A percentile compares a stretch with the other conserved stretches of the same genome.
Conservation (phyloP, 1,140 invertebrate genomes). For the Lanistes nyassanus region DNA sequence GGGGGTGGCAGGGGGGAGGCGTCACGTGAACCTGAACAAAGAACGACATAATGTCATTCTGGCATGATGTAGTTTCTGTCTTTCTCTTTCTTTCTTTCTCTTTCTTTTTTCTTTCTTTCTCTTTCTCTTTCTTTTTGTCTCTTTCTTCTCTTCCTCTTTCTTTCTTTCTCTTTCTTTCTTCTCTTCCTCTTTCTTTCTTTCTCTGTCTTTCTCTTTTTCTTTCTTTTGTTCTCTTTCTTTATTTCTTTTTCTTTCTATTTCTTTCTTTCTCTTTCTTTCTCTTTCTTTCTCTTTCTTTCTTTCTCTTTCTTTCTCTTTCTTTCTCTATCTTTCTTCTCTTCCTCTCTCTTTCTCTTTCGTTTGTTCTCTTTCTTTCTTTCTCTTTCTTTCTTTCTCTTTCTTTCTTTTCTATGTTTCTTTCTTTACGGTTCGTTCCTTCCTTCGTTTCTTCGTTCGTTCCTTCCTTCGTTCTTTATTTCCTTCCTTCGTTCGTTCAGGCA, state of each 20-base stretch:
- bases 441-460: too few relatives aligned
- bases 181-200: neutral
- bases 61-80: too few relatives aligned
- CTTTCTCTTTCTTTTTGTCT: too few relatives aligned
- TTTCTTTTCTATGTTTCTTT: neutral
- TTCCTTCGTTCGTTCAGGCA: too few relatives aligned
- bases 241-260: neutral
- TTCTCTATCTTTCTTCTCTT: slow-evolving; percentile 9
- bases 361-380: neutral
- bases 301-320: neutral
- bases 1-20: too few relatives aligned
- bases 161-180: neutral
- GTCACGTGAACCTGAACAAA: too few relatives aligned
- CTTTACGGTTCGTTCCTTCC: neutral
- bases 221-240: neutral
- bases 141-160: neutral
- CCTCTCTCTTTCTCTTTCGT: neutral
- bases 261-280: neutral
- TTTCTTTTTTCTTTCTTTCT: neutral
- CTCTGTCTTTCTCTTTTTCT: neutral
- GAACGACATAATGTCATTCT: too few relatives aligned
- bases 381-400: neutral
- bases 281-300: neutral
- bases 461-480: neutral
- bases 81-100: too few relatives aligned